A percentile compares a stretch with the other conserved stretches of the same genome.
phyloP scores from a whole-genome alignment of 2,113 vertebrate species.

The Austrofundulus limnaeus region DNA sequence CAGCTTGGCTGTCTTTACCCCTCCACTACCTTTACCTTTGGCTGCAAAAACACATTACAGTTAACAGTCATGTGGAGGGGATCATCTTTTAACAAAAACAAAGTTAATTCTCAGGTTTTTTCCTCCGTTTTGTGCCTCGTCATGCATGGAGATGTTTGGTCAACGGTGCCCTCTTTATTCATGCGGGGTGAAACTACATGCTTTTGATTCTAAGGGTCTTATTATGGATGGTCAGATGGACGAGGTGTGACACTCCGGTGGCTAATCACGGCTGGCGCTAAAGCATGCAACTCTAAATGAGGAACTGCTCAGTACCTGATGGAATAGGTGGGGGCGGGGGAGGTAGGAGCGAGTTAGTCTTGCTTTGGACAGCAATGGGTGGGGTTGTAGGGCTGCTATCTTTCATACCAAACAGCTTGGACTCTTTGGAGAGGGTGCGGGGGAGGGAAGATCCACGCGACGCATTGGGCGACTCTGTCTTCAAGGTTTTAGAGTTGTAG shows the following conservation, averaged over 20 bases:
- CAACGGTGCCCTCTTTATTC: not conserved
- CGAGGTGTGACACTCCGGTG: not conserved
- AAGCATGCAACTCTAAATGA: conserved; percentile 65
- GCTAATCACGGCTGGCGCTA: conserved; percentile 24
- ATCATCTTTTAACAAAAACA: conserved; percentile 5
- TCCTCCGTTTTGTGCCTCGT: no score
- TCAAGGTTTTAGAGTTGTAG: conserved; percentile 98
- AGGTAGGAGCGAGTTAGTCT: conserved; percentile 94
- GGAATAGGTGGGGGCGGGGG: conserved; percentile 93
- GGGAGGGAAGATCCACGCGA: conserved; percentile 96
- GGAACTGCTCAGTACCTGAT: conserved; percentile 87
- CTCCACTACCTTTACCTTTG: conserved; percentile 92
- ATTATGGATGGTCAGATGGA: not conserved
- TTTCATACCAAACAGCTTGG: conserved; percentile 99
- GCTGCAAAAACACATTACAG: conserved; percentile 77
- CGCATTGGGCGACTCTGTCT: conserved; percentile 93
- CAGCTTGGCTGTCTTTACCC: conserved; percentile 94
- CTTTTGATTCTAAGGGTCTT: conserved; percentile 28
- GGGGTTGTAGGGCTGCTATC: conserved; percentile 82
- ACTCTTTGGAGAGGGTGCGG: conserved; percentile 97
- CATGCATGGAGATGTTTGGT: no score
- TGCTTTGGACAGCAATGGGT: conserved; percentile 86
- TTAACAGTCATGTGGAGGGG: not conserved
- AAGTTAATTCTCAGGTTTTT: no score
- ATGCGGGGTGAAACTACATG: conserved; percentile 24